Evolutionary conservation across 2,888 invertebrate genomes (phyloP), one percentile per base, ranked within the genome.

Genomic region (Plagodis dolabraria): DNA sequence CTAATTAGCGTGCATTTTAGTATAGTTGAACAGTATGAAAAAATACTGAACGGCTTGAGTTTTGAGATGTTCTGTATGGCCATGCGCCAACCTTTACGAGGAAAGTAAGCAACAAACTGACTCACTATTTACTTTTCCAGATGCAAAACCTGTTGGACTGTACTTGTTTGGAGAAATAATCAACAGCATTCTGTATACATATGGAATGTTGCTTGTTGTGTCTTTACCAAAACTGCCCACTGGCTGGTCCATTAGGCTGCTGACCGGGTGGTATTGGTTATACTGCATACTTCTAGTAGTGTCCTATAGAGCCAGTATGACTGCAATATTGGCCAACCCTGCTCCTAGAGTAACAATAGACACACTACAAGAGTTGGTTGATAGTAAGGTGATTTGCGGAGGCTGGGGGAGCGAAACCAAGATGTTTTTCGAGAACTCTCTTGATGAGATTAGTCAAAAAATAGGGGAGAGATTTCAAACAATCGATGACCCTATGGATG

Each of bases 261-360:
- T 97, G 10, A 97, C 97, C 1, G 97, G 97, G 0, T 97, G 97
- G 95, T 97, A 97, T 86, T 97, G 97, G 97, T 82, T 97, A 2
- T 98, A 97, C 79, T 96, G 96, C 75, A 95, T 97, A 63, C 89
- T 97, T 5, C 93, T 97, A 6, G 96, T 96, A 0, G 96, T 97
- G 0, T 94, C 96, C 0, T 98, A 98, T 79, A 89, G 96, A 74
- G 97, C 97, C 0, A 97, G 97, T 72, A 95, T 97, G 94, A 97
- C 97, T 0, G 97, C 97, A 0, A 96, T 96, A 53, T 87, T 97
- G 48, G 96, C 97, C 0, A 96, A 96, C 81, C 97, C 97, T 34
- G 93, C 95, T 0, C 95, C 96, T 9, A 94, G 97, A 70, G 94
- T 97, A 7, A 97, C 96, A 0, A 97, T 97, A 43, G 96, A 97